A percentile compares a stretch with the other conserved stretches of the same genome.
Conservation (phyloP, 2,888 invertebrate genomes). For the Apoderus coryli region DNA sequence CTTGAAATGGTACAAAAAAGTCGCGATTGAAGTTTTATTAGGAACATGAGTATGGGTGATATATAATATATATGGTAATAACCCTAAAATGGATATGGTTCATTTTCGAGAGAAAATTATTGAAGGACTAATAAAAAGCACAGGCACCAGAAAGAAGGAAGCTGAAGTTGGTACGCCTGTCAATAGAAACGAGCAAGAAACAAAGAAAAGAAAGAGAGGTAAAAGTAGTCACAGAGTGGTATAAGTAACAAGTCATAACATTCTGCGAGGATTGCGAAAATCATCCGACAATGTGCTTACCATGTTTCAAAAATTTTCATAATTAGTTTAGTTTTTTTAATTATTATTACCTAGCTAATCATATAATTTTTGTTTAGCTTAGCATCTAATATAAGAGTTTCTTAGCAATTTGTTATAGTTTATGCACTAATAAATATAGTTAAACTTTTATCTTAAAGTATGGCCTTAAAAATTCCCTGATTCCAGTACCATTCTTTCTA, state of each 20-base stretch:
- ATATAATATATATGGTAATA: too few relatives aligned
- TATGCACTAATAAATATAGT: too few relatives aligned
- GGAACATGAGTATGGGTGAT: slow-evolving; percentile 3
- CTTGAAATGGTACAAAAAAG: slow-evolving; percentile 12
- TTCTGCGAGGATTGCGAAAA: slow-evolving; percentile 10
- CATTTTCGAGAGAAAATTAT: slow-evolving; percentile 4
- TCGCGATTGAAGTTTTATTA: slow-evolving; percentile 10
- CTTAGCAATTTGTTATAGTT: too few relatives aligned
- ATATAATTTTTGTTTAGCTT: too few relatives aligned
- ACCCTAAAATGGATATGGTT: too few relatives aligned
- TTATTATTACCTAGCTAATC: too few relatives aligned
- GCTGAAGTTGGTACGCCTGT: background rate
- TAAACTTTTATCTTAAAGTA: too few relatives aligned
- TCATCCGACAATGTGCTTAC: slow-evolving; percentile 7
- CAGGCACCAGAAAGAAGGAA: too few relatives aligned
- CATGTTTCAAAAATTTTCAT: slow-evolving; percentile 11
- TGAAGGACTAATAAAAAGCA: slow-evolving; percentile 1
- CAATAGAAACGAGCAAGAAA: background rate
- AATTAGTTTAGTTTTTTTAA: too few relatives aligned
- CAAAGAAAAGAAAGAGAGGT: slow-evolving; percentile 7
- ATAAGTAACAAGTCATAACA: slow-evolving; percentile 11
- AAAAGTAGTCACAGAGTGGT: slow-evolving; percentile 11
- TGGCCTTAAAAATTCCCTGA: too few relatives aligned
- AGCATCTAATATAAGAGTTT: too few relatives aligned
- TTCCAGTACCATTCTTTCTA: too few relatives aligned